Evolutionary conservation across 2,113 vertebrate genomes (phyloP), one percentile per base, ranked within the genome.

Genomic region (Spilogale gracilis): DNA sequence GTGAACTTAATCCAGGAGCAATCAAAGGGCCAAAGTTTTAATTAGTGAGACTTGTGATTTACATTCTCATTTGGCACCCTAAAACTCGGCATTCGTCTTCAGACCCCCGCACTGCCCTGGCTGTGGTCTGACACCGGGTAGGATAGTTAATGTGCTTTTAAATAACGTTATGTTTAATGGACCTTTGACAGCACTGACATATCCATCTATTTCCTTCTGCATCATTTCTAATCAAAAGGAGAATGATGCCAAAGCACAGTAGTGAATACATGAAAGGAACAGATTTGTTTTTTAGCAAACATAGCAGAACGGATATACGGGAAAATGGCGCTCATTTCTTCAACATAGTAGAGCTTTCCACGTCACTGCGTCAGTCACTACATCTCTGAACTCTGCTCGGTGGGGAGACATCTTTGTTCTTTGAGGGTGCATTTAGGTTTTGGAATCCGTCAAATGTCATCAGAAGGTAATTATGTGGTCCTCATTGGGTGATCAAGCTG

Each of bases 41-140:
- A 98, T 97, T 98, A 97, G 97, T 96, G 91, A 67, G 92, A 93
- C 56, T 95, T 94, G 88, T 97, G 94, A 97, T 97, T 97, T 97
- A 95, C 94, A 95, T 98, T 94, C 94, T 56, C 71, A 92, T 91
- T 94, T 38, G 23, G 92, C 81, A 88, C 89, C 73, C 91, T 60
- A 56, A 96, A 67, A 63, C 56, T 92, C 96, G 91, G 63, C 63
- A 83, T 82, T 95, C 50, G 71, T 95, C 65, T 97, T 94, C 91
- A 82, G 86, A 92, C 93, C 95, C 73, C 84, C 89, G 58, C 38
- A 88, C 71, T 92, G 61, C 45, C 71, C 89, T 91, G 45, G 71
- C 89, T 97, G 84, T 92, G 97, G 80, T 94, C 91, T 93, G 88
- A 97, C 78, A 93, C 90, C 74, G 71, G 80, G 91, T 94, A 97